Percentiles rank a stretch among this genome's conserved stretches.
Evolutionary conservation across 2,888 invertebrate genomes (phyloP).

Genomic region (Conus canariensis): DNA sequence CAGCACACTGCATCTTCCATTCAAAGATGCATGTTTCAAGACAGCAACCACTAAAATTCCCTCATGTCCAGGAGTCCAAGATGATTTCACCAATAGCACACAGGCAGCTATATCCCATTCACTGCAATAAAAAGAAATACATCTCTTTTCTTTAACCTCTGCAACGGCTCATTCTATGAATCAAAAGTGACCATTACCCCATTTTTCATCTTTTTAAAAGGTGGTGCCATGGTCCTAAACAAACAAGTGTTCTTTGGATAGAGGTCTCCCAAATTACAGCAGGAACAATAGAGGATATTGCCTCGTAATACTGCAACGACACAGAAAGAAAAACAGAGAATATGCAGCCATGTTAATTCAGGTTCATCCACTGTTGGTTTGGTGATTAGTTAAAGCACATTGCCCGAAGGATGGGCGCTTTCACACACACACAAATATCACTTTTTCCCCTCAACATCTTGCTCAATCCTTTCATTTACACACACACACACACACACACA

Average conservation of each 20-base stretch:
- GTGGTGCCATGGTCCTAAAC: conserved; percentile 32
- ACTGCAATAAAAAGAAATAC: conserved; percentile 2
- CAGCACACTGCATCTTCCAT: background rate
- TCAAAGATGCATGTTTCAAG: background rate
- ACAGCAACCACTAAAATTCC: background rate
- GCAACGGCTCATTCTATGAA: conserved; percentile 40
- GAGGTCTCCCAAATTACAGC: conserved; percentile 39
- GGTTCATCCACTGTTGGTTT: background rate
- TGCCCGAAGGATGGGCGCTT: no score
- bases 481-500: no score
- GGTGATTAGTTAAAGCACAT: no score
- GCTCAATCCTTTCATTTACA: no score
- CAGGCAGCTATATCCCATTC: background rate
- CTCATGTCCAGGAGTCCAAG: background rate
- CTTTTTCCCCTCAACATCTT: no score
- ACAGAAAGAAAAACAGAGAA: conserved; percentile 41
- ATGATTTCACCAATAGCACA: background rate
- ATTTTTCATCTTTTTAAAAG: conserved; percentile 41
- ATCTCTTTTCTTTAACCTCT: background rate
- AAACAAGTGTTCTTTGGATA: conserved; percentile 40
- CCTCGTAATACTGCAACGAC: conserved; percentile 35
- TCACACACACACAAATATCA: no score
- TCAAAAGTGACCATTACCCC: conserved; percentile 38
- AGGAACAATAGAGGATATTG: conserved; percentile 40
- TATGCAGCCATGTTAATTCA: conserved; percentile 18